A percentile compares a stretch with the other conserved stretches of the same genome.
Evolutionary conservation across 1,140 invertebrate species (phyloP).

Genomic region (Lysiphlebus fabarum): DNA sequence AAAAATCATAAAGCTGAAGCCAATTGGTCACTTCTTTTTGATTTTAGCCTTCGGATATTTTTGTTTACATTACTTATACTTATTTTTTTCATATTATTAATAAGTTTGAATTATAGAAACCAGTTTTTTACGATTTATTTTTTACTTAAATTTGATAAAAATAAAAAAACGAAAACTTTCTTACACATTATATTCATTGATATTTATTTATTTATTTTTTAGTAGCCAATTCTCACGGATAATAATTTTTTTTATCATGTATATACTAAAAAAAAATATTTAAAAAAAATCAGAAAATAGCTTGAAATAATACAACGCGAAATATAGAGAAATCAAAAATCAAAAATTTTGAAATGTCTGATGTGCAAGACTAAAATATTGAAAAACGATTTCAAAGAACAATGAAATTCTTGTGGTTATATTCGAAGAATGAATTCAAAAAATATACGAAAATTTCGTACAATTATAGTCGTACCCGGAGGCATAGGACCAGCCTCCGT

Average conservation of each 20-base stretch:
- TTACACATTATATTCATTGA: too few relatives aligned
- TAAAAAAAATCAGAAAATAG: too few relatives aligned
- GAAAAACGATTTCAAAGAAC: slow-evolving; percentile 25
- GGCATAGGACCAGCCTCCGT: background rate
- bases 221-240: slow-evolving; percentile 10
- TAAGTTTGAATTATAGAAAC: background rate
- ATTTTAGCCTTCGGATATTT: too few relatives aligned
- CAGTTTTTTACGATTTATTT: slow-evolving; percentile 1
- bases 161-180: too few relatives aligned
- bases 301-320: slow-evolving; percentile 5
- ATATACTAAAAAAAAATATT: background rate
- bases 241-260: slow-evolving; percentile 6
- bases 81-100: background rate
- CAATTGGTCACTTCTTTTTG: too few relatives aligned
- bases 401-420: slow-evolving; percentile 25
- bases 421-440: slow-evolving; percentile 4
- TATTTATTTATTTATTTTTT: background rate
- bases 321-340: slow-evolving; percentile 4
- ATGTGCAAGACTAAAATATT: background rate
- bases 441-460: slow-evolving; percentile 9
- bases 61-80: too few relatives aligned
- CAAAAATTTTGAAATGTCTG: background rate
- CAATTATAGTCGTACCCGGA: slow-evolving; percentile 6
- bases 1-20: too few relatives aligned
- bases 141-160: too few relatives aligned